A percentile compares a stretch with the other conserved stretches of the same genome.
Conservation (phyloP, 2,888 invertebrate genomes). For the Slavum lentiscoides region DNA sequence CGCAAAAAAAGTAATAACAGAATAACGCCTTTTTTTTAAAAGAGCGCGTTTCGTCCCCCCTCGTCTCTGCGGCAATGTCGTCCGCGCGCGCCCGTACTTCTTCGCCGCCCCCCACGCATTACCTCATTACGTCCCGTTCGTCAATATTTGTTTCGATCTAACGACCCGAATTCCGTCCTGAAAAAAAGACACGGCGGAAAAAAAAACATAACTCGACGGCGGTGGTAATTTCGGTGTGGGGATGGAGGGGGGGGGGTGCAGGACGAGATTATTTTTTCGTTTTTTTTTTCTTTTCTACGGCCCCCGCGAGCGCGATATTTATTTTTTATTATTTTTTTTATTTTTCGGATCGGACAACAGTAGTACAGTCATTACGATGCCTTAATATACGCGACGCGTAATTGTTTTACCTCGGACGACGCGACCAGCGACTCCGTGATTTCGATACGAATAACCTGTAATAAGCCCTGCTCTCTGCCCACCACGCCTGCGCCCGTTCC, state of each 20-base stretch:
- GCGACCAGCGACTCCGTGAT: conserved; percentile 29
- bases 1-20: conserved; percentile 35
- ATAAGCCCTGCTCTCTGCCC: conserved; percentile 15
- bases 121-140: conserved; percentile 26
- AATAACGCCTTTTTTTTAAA: conserved; percentile 48
- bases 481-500: background rate
- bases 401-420: conserved; percentile 35
- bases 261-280: no score
- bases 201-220: background rate
- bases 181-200: conserved; percentile 1
- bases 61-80: background rate
- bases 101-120: background rate
- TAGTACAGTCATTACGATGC: conserved; percentile 21
- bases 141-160: conserved; percentile 48
- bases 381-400: conserved; percentile 22
- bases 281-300: background rate
- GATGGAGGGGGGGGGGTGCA: no score
- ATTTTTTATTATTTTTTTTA: background rate
- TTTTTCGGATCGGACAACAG: conserved; percentile 22
- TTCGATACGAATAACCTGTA: conserved; percentile 30
- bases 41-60: conserved; percentile 25
- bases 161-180: conserved; percentile 20
- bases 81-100: background rate
- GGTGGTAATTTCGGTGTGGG: no score
- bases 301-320: background rate